Evolutionary conservation across 2,888 invertebrate genomes (phyloP).

Genomic region (Drosophila ezoana): DNA sequence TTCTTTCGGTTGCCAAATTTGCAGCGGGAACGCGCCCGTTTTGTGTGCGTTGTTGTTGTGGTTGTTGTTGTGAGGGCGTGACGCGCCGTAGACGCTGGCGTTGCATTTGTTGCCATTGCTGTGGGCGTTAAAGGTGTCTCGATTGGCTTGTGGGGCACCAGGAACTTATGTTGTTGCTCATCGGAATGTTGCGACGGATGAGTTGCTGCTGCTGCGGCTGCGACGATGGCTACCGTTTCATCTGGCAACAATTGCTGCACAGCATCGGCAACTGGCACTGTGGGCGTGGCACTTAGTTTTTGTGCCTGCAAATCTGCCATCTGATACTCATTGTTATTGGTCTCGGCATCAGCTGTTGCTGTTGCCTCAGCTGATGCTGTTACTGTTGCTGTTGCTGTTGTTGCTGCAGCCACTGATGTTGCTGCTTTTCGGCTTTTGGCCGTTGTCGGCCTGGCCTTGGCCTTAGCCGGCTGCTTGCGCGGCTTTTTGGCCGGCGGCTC

Average conservation of each 20-base stretch:
- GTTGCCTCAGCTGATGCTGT: slow-evolving; percentile 1
- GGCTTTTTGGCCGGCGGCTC: slow-evolving; percentile 56
- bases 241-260: slow-evolving; percentile 1
- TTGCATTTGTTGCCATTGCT: slow-evolving; percentile 21
- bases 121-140: slow-evolving; percentile 25
- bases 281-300: slow-evolving; percentile 47
- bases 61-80: slow-evolving; percentile 10
- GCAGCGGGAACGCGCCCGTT: slow-evolving; percentile 83
- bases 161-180: slow-evolving; percentile 77
- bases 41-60: slow-evolving; percentile 60
- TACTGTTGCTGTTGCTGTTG: background rate
- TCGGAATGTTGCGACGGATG: slow-evolving; percentile 73
- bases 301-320: slow-evolving; percentile 60
- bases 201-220: slow-evolving; percentile 37
- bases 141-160: slow-evolving; percentile 69
- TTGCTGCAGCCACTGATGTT: background rate
- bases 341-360: slow-evolving; percentile 46
- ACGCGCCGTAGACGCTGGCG: slow-evolving; percentile 15
- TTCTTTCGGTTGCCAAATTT: slow-evolving; percentile 84
- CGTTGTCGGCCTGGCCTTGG: slow-evolving; percentile 33
- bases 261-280: slow-evolving; percentile 38
- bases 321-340: slow-evolving; percentile 77
- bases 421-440: slow-evolving; percentile 41
- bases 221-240: slow-evolving; percentile 23
- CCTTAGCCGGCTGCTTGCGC: slow-evolving; percentile 44